Conservation (phyloP, 2,113 vertebrate species). For the Sinocyclocheilus anshuiensis region DNA sequence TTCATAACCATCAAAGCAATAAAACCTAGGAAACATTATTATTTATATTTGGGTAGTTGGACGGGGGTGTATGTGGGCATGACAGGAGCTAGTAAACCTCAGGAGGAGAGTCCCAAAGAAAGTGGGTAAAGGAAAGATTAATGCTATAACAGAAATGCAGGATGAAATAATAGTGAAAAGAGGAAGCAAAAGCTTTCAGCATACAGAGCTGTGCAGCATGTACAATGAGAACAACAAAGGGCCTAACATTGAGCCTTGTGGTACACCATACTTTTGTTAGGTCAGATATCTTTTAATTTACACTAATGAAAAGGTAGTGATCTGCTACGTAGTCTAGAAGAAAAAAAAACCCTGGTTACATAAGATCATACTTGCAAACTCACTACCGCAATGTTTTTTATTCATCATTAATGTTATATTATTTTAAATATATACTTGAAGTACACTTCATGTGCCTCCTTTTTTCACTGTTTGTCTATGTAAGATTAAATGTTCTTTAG, state of each 20-base stretch:
- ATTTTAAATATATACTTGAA: too few species aligned
- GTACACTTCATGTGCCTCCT: too few species aligned
- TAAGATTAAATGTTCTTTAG: background rate
- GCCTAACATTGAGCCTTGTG: background rate
- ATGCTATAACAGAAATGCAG: background rate
- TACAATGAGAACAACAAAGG: background rate
- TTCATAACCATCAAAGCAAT: background rate
- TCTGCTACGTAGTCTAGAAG: background rate
- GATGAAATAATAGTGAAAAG: background rate
- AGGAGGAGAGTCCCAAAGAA: background rate
- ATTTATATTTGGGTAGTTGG: too few species aligned
- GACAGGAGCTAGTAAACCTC: background rate
- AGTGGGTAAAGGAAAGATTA: background rate
- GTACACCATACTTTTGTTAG: background rate
- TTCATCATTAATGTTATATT: too few species aligned
- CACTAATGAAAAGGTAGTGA: background rate
- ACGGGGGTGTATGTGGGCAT: too few species aligned
- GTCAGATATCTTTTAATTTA: background rate
- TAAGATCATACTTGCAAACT: background rate
- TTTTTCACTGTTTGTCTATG: too few species aligned
- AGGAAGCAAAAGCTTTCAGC: background rate
- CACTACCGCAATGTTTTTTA: background rate
- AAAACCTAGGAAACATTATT: background rate
- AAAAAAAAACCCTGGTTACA: background rate
- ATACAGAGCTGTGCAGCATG: background rate